A percentile compares a stretch with the other conserved stretches of the same genome.
These are phyloP conservation scores for Daubentonia madagascariensis DNA, from an alignment of 2,113 vertebrate species.

Conservation along the genomic window DNA sequence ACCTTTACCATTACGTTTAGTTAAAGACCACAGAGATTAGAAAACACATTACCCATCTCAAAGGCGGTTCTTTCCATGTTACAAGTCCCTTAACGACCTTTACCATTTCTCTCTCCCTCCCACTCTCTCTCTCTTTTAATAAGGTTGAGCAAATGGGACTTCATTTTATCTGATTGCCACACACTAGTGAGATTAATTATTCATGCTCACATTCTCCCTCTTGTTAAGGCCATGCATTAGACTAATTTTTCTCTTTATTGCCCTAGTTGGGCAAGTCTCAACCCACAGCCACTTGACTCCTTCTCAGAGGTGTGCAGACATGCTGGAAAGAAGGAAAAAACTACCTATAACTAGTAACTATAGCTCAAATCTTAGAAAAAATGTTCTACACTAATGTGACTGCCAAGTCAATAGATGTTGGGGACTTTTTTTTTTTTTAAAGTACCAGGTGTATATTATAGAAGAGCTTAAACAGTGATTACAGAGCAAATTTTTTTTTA, in stretches of 20 bases:
- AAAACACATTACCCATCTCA: slow-evolving; percentile 83
- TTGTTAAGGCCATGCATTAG: slow-evolving; percentile 86
- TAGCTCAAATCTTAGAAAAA: slow-evolving; percentile 24
- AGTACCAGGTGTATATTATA: neutral
- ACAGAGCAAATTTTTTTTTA: neutral
- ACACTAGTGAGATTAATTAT: slow-evolving; percentile 86
- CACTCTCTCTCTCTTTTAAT: slow-evolving; percentile 84
- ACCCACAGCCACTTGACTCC: slow-evolving; percentile 23
- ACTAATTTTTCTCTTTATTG: slow-evolving; percentile 83
- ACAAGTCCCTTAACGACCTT: slow-evolving; percentile 87
- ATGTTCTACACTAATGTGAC: slow-evolving; percentile 34
- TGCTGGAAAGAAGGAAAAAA: neutral
- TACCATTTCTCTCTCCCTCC: slow-evolving; percentile 74
- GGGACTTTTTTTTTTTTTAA: neutral
- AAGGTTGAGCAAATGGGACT: slow-evolving; percentile 89
- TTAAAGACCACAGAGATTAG: slow-evolving; percentile 88
- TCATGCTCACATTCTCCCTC: slow-evolving; percentile 82
- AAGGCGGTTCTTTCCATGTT: slow-evolving; percentile 79
- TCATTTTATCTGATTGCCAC: slow-evolving; percentile 86
- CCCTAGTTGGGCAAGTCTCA: slow-evolving; percentile 65
- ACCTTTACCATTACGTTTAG: slow-evolving; percentile 83
- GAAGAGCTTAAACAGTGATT: neutral
- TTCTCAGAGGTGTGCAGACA: slow-evolving; percentile 57
- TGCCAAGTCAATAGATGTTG: neutral
- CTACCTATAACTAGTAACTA: no score